Base-by-base conservation (phyloP, 2,888 invertebrate genomes). In the Acleris cristana region DNA sequence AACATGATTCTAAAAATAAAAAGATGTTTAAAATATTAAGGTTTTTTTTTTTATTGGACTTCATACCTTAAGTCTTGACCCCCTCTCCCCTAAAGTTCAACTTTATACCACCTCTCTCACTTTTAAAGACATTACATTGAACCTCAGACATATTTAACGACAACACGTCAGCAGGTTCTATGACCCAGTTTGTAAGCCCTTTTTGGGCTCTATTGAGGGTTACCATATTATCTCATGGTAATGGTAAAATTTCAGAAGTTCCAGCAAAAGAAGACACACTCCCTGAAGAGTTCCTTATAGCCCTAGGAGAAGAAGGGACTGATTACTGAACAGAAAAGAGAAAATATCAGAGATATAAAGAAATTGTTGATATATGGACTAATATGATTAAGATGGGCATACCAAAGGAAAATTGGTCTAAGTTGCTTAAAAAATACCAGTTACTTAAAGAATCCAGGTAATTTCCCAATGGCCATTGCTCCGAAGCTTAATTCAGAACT, bases 1-100 rank as follows among this genome's bases (percentile, higher is more conserved):
- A 59, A 63, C 63, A 70, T 44, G 59, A 59, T 65, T 59, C 59
- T 30, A 48, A 34, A 60, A 66, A 66, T 60, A 66, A 60, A 66
- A 61, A 55, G 6, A 48, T 56, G n/a, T 23, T 59, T 59, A 49
- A 65, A 45, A 59, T 52, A 48, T 48, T 34, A 61, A 62, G 19
- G 51, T 48, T 7, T 12, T 62, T 62, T 4, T 49, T 62, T 61
- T 61, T 62, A 66, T 61, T 62, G 62, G 54, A 54, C 21, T 66
- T 54, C 45, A 57, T 62, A 66, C 62, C 49, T 65, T 65, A 65
- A 65, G 51, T 51, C 51, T 18, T 51, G 51, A 3, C 51, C 51
- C 51, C 51, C 51, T 51, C 19, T 51, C 51, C 51, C 26, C 21
- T 21, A 21, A n/a, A n/a, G n/a, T n/a, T n/a, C n/a, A n/a, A n/a